Evolutionary conservation across 2,888 invertebrate species (phyloP).

Genomic region (Cantharis rufa): DNA sequence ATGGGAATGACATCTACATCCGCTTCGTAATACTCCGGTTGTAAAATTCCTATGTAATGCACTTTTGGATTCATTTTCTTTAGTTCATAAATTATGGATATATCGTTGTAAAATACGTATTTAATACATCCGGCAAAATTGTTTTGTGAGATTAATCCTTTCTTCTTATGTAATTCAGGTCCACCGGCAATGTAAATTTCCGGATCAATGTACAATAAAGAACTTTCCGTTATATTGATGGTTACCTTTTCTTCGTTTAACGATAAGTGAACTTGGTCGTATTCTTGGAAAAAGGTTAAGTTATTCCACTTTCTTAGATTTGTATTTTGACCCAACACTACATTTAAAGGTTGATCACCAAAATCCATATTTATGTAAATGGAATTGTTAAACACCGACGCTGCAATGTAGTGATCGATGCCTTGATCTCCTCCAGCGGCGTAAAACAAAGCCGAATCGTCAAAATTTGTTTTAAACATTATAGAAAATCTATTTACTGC

Average conservation of each 20-base stretch:
- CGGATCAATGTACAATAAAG: slow-evolving; percentile 86
- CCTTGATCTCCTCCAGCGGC: slow-evolving; percentile 89
- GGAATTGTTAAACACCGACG: slow-evolving; percentile 80
- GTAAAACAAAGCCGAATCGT: slow-evolving; percentile 90
- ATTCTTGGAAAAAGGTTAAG: slow-evolving; percentile 81
- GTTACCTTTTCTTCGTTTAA: slow-evolving; percentile 74
- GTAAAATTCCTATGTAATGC: slow-evolving; percentile 62
- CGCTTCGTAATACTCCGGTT: slow-evolving; percentile 81
- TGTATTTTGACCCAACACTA: slow-evolving; percentile 69
- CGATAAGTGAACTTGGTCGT: slow-evolving; percentile 72
- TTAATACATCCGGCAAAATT: slow-evolving; percentile 81
- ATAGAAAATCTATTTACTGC: slow-evolving; percentile 85
- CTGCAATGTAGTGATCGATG: slow-evolving; percentile 87
- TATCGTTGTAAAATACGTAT: slow-evolving; percentile 91
- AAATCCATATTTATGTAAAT: slow-evolving; percentile 87
- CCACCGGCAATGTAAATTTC: slow-evolving; percentile 84
- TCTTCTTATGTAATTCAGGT: slow-evolving; percentile 80
- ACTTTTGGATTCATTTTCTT: slow-evolving; percentile 79
- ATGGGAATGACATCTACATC: slow-evolving; percentile 88
- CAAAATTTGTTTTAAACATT: slow-evolving; percentile 88
- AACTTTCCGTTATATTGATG: slow-evolving; percentile 73
- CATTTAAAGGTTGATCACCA: slow-evolving; percentile 76
- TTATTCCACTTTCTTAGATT: slow-evolving; percentile 87
- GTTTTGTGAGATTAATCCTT: slow-evolving; percentile 61
- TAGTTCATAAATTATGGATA: slow-evolving; percentile 87